Percentiles rank a stretch among this genome's conserved stretches.
These are phyloP conservation scores for Trachymyrmex septentrionalis DNA, from an alignment of 1,140 invertebrate species.

Conservation along the genomic window DNA sequence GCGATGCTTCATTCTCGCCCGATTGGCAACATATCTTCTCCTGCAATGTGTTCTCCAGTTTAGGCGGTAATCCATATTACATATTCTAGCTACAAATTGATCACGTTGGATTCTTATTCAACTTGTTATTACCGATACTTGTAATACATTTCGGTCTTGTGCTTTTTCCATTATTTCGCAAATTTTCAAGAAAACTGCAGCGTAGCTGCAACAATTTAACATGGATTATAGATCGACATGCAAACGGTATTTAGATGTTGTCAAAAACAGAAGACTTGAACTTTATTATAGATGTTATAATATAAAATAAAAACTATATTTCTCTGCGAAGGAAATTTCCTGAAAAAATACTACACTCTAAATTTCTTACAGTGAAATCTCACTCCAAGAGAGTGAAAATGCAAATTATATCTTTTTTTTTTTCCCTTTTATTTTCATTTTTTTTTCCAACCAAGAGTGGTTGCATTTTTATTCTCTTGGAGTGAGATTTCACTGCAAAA, in stretches of 20 bases:
- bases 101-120: neutral
- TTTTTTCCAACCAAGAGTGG: no score
- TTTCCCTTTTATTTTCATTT: no score
- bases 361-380: no score
- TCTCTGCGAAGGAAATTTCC: neutral
- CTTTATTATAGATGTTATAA: neutral
- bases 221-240: neutral
- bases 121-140: neutral
- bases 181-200: neutral
- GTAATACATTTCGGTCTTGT: neutral
- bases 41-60: neutral
- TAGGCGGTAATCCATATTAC: conserved; percentile 9
- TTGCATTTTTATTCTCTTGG: no score
- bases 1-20: conserved; percentile 59
- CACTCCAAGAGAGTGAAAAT: no score
- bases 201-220: neutral
- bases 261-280: neutral
- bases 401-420: no score
- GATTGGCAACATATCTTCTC: conserved; percentile 35
- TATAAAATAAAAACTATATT: neutral
- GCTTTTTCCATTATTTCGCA: neutral
- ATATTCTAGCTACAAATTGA: neutral
- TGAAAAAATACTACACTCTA: neutral
- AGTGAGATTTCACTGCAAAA: no score
- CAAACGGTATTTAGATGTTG: neutral